These are phyloP conservation scores for Pseudopipra pipra DNA, from an alignment of 2,113 vertebrate species.

Conservation along the genomic window DNA sequence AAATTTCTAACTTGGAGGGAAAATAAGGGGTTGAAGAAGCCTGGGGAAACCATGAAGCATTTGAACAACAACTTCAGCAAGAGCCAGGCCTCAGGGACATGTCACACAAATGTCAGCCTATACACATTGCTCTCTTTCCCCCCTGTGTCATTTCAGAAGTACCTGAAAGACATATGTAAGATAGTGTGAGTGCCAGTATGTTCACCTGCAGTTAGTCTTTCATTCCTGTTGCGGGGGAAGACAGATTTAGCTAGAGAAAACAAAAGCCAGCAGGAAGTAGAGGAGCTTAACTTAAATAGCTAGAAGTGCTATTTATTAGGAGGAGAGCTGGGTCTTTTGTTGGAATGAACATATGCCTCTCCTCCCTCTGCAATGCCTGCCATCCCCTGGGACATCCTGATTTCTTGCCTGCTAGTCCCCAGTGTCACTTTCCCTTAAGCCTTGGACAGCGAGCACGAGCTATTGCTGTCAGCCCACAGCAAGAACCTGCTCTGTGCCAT, in stretches of 20 bases:
- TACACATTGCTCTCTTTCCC: not conserved
- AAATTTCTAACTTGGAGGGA: not conserved
- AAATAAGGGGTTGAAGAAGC: not conserved
- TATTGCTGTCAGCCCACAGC: not conserved
- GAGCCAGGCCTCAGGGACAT: not conserved
- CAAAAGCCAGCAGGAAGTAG: not conserved
- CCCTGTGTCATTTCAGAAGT: not conserved
- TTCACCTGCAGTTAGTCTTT: not conserved
- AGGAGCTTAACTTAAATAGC: not conserved
- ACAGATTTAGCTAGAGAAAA: not conserved
- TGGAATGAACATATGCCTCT: not conserved
- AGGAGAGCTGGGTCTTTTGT: not conserved
- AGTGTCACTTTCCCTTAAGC: not conserved
- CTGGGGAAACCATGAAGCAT: not conserved
- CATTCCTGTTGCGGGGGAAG: not conserved
- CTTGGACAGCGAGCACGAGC: not conserved
- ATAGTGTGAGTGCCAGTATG: not conserved
- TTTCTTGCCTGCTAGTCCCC: not conserved
- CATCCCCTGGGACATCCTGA: accelerated
- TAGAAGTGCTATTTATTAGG: not conserved
- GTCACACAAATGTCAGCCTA: not conserved
- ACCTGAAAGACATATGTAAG: not conserved
- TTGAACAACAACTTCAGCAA: not conserved
- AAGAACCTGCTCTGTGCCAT: not conserved
- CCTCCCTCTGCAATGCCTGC: not conserved